These are phyloP conservation scores for Nemotelus pantherinus DNA, from an alignment of 2,888 invertebrate species.

Conservation along the genomic window DNA sequence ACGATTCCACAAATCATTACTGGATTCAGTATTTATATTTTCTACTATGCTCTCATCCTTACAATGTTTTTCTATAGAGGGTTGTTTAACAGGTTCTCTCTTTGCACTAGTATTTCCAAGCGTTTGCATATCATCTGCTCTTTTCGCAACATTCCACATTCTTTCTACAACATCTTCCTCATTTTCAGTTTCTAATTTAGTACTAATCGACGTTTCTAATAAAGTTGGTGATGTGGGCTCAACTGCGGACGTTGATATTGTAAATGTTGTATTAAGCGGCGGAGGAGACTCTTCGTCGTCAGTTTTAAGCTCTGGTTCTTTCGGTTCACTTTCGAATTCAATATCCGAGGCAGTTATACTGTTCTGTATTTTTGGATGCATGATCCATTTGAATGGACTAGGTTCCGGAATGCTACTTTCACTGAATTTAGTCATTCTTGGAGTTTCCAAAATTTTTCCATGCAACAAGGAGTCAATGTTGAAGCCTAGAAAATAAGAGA, in stretches of 20 bases:
- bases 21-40: too few species aligned
- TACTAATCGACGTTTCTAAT: background rate
- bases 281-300: background rate
- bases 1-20: too few species aligned
- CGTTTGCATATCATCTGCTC: too few species aligned
- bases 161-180: background rate
- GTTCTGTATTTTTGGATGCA: slow-evolving; percentile 9
- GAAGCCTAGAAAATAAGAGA: slow-evolving; percentile 5
- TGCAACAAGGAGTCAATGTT: slow-evolving; percentile 18
- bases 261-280: background rate
- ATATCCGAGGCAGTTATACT: slow-evolving; percentile 28
- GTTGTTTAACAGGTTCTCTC: too few species aligned
- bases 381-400: slow-evolving; percentile 22
- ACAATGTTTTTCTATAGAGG: too few species aligned
- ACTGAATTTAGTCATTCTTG: background rate
- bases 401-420: background rate
- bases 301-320: background rate
- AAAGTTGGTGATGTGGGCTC: background rate
- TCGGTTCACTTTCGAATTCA: slow-evolving; percentile 11
- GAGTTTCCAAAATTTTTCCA: slow-evolving; percentile 10
- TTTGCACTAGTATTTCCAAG: too few species aligned
- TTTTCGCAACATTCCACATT: too few species aligned
- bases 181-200: background rate
- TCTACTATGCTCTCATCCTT: too few species aligned
- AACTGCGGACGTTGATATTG: background rate